These are phyloP conservation scores for Drosophila eohydei DNA, from an alignment of 2,888 invertebrate species.

Conservation along the genomic window DNA sequence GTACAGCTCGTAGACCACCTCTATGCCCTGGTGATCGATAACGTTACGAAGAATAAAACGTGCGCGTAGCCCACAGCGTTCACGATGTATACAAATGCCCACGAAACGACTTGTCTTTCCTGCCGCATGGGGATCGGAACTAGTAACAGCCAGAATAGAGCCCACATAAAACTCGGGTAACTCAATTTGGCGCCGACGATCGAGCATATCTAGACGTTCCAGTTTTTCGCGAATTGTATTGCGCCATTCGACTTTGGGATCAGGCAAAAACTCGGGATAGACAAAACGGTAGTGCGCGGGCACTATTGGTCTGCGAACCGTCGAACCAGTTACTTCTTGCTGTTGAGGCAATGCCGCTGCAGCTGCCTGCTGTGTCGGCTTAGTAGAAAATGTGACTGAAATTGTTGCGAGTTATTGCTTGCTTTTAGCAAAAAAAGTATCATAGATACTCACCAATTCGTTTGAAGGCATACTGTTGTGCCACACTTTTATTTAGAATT, in stretches of 20 bases:
- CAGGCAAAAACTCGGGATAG: conserved; percentile 97
- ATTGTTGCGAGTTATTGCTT: neutral
- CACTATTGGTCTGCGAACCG: conserved; percentile 62
- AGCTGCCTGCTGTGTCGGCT: conserved; percentile 56
- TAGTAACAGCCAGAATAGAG: conserved; percentile 94
- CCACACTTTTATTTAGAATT: conserved; percentile 44
- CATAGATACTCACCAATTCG: conserved; percentile 60
- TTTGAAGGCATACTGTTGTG: conserved; percentile 52
- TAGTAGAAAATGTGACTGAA: conserved; percentile 73
- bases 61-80: conserved; percentile 92
- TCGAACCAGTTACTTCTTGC: conserved; percentile 32
- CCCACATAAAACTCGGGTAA: conserved; percentile 99
- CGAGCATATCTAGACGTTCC: conserved; percentile 96
- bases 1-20: conserved; percentile 90
- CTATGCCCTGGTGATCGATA: conserved; percentile 93
- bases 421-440: neutral
- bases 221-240: conserved; percentile 94
- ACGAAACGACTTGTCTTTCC: conserved; percentile 91
- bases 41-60: conserved; percentile 96
- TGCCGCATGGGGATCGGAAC: conserved; percentile 93
- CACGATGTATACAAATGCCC: conserved; percentile 95
- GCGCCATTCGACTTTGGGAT: conserved; percentile 91
- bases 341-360: conserved; percentile 31
- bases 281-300: conserved; percentile 88
- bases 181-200: conserved; percentile 89